A percentile compares a stretch with the other conserved stretches of the same genome.
Evolutionary conservation across 2,797 vertebrate species (phyloP).

Genomic region (Rhinatrema bivittatum): DNA sequence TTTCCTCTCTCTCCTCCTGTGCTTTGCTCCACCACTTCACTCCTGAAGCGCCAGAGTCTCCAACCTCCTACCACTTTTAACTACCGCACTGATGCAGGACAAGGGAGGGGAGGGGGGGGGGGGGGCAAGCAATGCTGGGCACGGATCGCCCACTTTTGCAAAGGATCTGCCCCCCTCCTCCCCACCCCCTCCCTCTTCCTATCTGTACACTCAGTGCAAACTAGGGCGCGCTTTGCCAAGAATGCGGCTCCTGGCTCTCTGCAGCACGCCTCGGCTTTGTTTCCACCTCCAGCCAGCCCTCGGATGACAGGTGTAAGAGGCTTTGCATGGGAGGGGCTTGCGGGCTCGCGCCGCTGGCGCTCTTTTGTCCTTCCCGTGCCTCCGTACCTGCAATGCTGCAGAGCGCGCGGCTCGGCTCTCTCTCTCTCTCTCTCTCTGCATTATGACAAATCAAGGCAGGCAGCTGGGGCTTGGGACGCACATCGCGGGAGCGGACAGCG

Average conservation of each 20-base stretch:
- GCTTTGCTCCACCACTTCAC: no score
- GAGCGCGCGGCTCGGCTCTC: slow-evolving; percentile 59
- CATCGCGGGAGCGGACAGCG: slow-evolving; percentile 3
- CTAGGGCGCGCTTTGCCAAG: slow-evolving; percentile 7
- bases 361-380: slow-evolving; percentile 64
- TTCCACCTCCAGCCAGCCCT: slow-evolving; percentile 1
- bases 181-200: slow-evolving; percentile 50
- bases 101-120: background rate
- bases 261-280: slow-evolving; percentile 12
- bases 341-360: slow-evolving; percentile 27
- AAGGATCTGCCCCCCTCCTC: slow-evolving; percentile 23
- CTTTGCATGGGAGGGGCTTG: slow-evolving; percentile 10
- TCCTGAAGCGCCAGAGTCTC: background rate
- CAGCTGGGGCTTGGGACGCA: slow-evolving; percentile 55
- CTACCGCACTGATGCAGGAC: background rate
- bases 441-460: slow-evolving; percentile 87
- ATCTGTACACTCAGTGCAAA: slow-evolving; percentile 15
- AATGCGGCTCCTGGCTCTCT: slow-evolving; percentile 37
- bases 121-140: background rate
- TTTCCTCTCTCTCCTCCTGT: slow-evolving; percentile 52
- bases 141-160: no score
- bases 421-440: slow-evolving; percentile 65
- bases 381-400: slow-evolving; percentile 82
- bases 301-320: slow-evolving; percentile 27
- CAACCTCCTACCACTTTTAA: background rate